Percentiles rank a stretch among this genome's conserved stretches.
These are phyloP conservation scores for Eucidaris tribuloides DNA, from an alignment of 35 echinoderm and acorn worm species.

Conservation along the genomic window DNA sequence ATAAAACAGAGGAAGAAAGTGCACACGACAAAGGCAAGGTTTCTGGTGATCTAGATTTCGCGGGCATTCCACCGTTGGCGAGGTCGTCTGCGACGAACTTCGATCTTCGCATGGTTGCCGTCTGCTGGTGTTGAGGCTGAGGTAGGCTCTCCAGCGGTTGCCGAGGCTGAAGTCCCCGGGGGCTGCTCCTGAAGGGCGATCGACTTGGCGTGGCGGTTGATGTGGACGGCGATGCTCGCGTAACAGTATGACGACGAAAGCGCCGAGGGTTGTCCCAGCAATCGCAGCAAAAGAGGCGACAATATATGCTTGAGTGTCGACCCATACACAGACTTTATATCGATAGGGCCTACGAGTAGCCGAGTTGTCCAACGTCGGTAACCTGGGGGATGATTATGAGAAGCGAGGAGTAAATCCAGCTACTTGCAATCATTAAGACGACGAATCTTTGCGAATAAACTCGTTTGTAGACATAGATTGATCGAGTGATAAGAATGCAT, in stretches of 20 bases:
- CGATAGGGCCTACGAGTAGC: constrained; percentile 53
- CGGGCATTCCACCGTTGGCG: constrained; percentile 25
- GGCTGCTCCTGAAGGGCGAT: too few species aligned
- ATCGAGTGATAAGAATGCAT: constrained; percentile 51
- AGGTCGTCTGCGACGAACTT: too few species aligned
- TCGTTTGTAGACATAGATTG: neutral
- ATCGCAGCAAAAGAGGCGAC: too few species aligned
- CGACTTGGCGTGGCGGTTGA: too few species aligned
- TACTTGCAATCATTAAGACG: constrained; percentile 33
- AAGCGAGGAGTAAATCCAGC: constrained; percentile 44
- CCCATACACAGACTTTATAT: constrained; percentile 46
- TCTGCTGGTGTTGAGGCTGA: too few species aligned
- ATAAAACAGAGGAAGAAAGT: constrained; percentile 48
- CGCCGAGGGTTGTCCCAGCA: too few species aligned
- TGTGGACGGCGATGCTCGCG: constrained; percentile 11
- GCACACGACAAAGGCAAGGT: constrained; percentile 49
- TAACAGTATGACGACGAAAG: constrained; percentile 16
- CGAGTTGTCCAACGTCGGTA: constrained; percentile 42
- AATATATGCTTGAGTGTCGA: constrained; percentile 11
- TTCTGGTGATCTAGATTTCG: constrained; percentile 62
- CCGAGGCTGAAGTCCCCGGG: too few species aligned
- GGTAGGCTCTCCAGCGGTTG: too few species aligned
- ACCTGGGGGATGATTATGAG: constrained; percentile 47
- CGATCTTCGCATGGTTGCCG: too few species aligned
- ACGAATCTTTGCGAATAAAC: constrained; percentile 28